Conservation (phyloP, 1,140 invertebrate species). For the Drosophila paulistorum region DNA sequence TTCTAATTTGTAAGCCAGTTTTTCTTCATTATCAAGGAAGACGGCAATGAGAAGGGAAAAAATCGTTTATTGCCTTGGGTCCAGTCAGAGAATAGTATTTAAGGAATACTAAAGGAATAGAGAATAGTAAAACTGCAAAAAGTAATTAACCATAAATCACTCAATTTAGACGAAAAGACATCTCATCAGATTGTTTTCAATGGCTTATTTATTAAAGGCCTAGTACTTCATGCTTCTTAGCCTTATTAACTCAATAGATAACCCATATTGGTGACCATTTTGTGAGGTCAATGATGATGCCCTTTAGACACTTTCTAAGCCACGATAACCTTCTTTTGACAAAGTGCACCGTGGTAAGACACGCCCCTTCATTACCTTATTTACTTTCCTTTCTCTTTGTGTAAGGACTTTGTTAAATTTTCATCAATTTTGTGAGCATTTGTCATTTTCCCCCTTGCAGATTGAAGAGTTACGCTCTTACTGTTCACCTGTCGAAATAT, state of each 20-base stretch:
- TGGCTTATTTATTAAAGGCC: no score
- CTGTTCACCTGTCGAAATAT: slow-evolving; percentile 37
- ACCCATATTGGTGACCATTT: background rate
- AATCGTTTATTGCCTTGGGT: slow-evolving; percentile 4
- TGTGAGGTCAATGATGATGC: no score
- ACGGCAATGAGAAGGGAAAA: background rate
- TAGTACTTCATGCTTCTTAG: no score
- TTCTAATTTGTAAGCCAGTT: slow-evolving; percentile 60
- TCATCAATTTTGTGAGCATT: background rate
- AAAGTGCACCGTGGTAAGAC: no score
- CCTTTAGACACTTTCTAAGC: no score
- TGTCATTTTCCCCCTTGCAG: background rate
- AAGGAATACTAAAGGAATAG: background rate
- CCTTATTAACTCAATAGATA: background rate
- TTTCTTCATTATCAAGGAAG: slow-evolving; percentile 24
- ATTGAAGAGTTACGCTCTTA: background rate
- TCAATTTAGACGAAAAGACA: background rate
- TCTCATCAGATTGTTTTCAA: no score
- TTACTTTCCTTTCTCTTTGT: background rate
- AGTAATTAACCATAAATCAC: slow-evolving; percentile 8
- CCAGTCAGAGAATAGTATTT: background rate
- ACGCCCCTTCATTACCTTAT: no score
- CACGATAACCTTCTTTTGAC: no score
- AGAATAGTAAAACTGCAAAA: background rate
- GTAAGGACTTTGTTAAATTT: background rate